phyloP scores from a whole-genome alignment of 2,113 vertebrate species.

The Hippoglossus stenolepis region DNA sequence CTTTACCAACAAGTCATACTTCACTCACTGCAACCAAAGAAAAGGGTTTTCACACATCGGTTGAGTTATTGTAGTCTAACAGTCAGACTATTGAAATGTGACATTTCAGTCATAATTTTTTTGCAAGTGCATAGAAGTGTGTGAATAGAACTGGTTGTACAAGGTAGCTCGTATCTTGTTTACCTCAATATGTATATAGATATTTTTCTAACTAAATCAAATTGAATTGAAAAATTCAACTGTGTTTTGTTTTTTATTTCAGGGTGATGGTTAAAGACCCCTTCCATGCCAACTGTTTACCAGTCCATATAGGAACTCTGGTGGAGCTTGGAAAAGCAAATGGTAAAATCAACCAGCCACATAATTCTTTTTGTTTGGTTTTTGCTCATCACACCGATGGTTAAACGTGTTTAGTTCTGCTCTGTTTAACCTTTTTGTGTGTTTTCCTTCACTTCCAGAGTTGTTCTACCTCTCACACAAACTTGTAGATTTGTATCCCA shows the following conservation, averaged over 20 bases:
- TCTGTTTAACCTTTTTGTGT: background rate
- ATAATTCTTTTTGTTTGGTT: background rate
- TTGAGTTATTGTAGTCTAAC: no score
- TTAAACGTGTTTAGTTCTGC: no score
- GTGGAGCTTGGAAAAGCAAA: constrained; percentile 98
- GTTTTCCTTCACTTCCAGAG: constrained; percentile 80
- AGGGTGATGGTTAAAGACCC: constrained; percentile 99
- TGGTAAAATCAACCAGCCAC: constrained; percentile 79
- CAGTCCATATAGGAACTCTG: constrained; percentile 97
- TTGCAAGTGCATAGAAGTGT: no score
- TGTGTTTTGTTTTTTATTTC: constrained; percentile 54
- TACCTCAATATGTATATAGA: no score
- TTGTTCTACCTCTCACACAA: constrained; percentile 99
- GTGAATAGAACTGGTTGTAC: no score
- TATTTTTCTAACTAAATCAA: no score
- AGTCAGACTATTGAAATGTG: no score
- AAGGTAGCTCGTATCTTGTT: no score
- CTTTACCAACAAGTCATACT: background rate
- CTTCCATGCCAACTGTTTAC: constrained; percentile 97
- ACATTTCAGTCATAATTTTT: no score
- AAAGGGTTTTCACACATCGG: no score
- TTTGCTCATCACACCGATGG: background rate
- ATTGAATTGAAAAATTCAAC: background rate
- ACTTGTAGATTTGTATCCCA: constrained; percentile 98
- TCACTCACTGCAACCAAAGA: background rate